Base-by-base conservation (phyloP, 2,888 invertebrate species). In the Isotomurus palustris region DNA sequence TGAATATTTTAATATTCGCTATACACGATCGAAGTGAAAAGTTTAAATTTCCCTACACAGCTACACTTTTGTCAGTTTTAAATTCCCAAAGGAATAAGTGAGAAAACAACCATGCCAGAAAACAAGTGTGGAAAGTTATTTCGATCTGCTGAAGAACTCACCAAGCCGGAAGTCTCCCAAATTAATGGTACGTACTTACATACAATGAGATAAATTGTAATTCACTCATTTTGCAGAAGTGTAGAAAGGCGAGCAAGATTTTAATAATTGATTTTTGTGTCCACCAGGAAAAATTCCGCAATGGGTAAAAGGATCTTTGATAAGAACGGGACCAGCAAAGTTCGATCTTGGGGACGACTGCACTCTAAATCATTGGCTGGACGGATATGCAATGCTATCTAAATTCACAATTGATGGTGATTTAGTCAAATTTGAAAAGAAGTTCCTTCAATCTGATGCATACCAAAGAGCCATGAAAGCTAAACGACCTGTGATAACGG, bases 311-410 rank as follows among this genome's bases (percentile, higher is more conserved):
- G 64, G 64, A 35, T 47, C 6, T 8, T n/a, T 47, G 14, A 8
- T 47, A 27, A 25, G 47, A 17, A 47, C n/a, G 4, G 27, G 47
- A 4, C 47, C 47, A 8, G 47, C 47, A 25, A 47, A 27, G 22
- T 43, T 53, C 12, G 53, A 53, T 44, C 29, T 53, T 3, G 53
- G 43, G 2, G 24, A 44, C 35, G 22, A 44, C 22, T 53, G 43
- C 29, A 53, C 32, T 6, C 27, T 53, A 32, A 44, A 43, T 19
- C 53, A 53, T 22, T 28, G 32, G 21, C 25, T 53, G 5, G 79
- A 79, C 68, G 78, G 78, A 0, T 73, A 76, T 58, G 76, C 77
- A 6, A 72, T 78, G 10, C 57, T 79, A 24, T 75, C 75, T 59
- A 74, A 75, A 50, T 78, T 77, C 61, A 69, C 72, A 40, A 74